These are phyloP conservation scores for Ceriagrion tenellum DNA, from an alignment of 2,888 invertebrate genomes.

Conservation along the genomic window DNA sequence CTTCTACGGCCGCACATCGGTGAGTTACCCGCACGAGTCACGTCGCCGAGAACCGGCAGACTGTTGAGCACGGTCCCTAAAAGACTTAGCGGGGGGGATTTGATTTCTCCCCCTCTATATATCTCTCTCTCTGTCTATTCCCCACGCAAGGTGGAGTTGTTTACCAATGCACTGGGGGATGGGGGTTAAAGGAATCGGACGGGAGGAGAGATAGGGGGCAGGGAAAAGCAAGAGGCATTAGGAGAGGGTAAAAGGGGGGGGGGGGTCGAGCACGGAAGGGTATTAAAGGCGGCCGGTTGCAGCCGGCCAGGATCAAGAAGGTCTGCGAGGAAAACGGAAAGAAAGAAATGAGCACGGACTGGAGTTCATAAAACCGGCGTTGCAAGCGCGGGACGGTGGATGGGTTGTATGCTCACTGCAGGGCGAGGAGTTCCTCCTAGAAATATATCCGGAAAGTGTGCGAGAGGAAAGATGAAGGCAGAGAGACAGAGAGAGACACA, in stretches of 20 bases:
- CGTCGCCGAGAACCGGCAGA: not conserved
- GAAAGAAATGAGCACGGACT: not conserved
- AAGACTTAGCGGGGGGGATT: not conserved
- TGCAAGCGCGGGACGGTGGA: not conserved
- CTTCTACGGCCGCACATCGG: not conserved
- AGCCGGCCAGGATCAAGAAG: not conserved
- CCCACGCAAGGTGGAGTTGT: constrained; percentile 35
- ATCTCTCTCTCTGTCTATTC: not conserved
- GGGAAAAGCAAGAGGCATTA: not conserved
- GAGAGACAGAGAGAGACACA: not conserved
- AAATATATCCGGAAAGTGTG: not conserved
- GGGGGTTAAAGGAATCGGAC: not conserved
- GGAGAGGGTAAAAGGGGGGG: not conserved
- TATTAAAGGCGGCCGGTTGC: not conserved
- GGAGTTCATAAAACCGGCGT: not conserved
- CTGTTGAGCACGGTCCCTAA: not conserved
- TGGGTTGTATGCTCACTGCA: not conserved
- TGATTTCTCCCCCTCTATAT: not conserved
- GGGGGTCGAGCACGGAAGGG: constrained; percentile 20
- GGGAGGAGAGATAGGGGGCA: not conserved
- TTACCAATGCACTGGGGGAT: not conserved
- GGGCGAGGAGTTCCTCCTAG: not conserved
- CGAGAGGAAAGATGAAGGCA: not conserved
- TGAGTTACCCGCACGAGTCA: not conserved
- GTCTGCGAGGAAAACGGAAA: not conserved